phyloP scores from a whole-genome alignment of 2,888 invertebrate genomes.

The Caenorhabditis afra region DNA sequence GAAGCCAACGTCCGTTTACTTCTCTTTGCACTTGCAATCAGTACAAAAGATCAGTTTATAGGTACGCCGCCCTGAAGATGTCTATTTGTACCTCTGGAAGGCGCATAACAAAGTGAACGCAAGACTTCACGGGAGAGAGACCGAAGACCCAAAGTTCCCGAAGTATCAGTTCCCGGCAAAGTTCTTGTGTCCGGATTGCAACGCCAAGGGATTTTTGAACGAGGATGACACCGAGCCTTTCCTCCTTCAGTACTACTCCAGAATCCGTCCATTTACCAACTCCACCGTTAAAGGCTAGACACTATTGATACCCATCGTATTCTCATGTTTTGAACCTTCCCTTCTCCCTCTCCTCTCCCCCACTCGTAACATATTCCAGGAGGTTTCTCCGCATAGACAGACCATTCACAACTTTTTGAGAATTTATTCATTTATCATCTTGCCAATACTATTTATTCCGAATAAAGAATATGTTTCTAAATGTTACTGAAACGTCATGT shows the following conservation, averaged over 20 bases:
- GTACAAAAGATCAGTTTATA: constrained; percentile 38
- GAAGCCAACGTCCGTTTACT: constrained; percentile 71
- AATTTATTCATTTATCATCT: constrained; percentile 54
- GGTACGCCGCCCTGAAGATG: constrained; percentile 76
- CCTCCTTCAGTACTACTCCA: constrained; percentile 74
- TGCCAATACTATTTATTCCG: constrained; percentile 54
- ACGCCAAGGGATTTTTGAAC: constrained; percentile 51
- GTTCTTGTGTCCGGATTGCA: constrained; percentile 76
- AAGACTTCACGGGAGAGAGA: constrained; percentile 88
- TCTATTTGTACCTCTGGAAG: constrained; percentile 85
- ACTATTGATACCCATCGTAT: constrained; percentile 17
- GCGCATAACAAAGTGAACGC: constrained; percentile 94
- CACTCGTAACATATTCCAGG: constrained; percentile 54
- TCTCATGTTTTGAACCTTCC: constrained; percentile 27
- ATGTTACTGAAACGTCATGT: constrained; percentile 4
- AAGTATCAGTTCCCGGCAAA: constrained; percentile 83
- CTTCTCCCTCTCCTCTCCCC: constrained; percentile 7
- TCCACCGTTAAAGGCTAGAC: neutral
- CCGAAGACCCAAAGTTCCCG: constrained; percentile 88
- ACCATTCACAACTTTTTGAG: constrained; percentile 8
- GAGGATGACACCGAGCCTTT: constrained; percentile 59
- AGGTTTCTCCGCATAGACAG: constrained; percentile 44
- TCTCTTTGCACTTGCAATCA: neutral
- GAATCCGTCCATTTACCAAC: constrained; percentile 69
- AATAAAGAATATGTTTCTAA: constrained; percentile 40